Evolutionary conservation across 2,888 invertebrate genomes (phyloP).

Genomic region (Xestobium rufovillosum): DNA sequence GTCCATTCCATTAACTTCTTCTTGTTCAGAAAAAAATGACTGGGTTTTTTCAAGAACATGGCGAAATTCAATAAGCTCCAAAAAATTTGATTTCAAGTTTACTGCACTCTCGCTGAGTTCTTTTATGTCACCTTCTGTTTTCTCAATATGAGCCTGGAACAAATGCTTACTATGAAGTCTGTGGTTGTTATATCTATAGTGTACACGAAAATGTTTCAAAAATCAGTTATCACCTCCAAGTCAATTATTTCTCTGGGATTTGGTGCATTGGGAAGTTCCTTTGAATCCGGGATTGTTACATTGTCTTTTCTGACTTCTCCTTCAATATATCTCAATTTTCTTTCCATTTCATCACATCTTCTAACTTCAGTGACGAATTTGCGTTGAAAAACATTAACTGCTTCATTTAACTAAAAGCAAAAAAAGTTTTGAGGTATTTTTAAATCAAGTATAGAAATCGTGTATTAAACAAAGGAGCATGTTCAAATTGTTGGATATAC

Average conservation of each 20-base stretch:
- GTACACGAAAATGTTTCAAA: background rate
- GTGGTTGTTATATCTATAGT: background rate
- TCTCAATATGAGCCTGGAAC: conserved; percentile 78
- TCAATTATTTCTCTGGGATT: conserved; percentile 53
- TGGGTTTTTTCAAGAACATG: conserved; percentile 91
- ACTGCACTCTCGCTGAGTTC: conserved; percentile 91
- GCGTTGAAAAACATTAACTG: conserved; percentile 83
- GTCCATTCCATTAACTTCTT: conserved; percentile 59
- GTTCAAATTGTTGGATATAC: too few species aligned
- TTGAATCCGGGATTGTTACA: conserved; percentile 69
- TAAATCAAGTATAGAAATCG: background rate
- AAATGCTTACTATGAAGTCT: background rate
- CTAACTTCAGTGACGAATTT: conserved; percentile 89
- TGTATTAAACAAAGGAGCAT: background rate
- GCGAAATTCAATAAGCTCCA: conserved; percentile 84
- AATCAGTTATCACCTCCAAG: conserved; percentile 59
- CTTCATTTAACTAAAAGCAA: conserved; percentile 65
- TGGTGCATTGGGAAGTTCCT: conserved; percentile 59
- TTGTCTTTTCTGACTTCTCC: conserved; percentile 77
- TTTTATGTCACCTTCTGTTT: conserved; percentile 89
- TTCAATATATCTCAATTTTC: conserved; percentile 79
- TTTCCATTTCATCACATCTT: conserved; percentile 86
- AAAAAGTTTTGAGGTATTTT: conserved; percentile 6
- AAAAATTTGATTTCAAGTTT: conserved; percentile 82
- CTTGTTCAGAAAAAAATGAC: conserved; percentile 78